Conservation (phyloP, 2,888 invertebrate genomes). For the Hypercompe scribonia region DNA sequence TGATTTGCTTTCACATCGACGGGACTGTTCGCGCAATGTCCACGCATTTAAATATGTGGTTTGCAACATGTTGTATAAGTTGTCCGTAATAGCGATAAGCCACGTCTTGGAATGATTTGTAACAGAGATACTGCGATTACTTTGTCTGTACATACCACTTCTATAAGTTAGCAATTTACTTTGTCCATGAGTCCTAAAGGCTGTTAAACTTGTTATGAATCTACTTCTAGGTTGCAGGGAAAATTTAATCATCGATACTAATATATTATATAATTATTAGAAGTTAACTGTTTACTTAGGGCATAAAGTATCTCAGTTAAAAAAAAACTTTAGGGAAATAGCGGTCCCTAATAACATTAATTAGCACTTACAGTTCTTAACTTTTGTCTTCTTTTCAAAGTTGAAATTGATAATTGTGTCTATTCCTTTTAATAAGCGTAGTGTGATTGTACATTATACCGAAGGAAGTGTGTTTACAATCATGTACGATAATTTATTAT, state of each 20-base stretch:
- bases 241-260: no score
- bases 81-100: conserved; percentile 27
- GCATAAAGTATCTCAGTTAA: no score
- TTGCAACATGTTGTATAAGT: conserved; percentile 38
- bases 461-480: no score
- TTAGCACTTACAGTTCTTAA: no score
- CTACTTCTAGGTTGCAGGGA: not conserved
- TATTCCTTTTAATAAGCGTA: not conserved
- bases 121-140: conserved; percentile 12
- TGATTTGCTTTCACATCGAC: conserved; percentile 69
- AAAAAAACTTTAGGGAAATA: no score
- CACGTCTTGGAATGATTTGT: conserved; percentile 19
- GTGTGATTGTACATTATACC: not conserved
- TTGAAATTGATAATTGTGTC: not conserved
- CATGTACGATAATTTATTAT: not conserved
- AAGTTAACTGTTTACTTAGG: no score
- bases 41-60: conserved; percentile 44
- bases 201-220: not conserved
- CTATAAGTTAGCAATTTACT: not conserved
- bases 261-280: no score
- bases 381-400: not conserved
- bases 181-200: not conserved
- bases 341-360: no score
- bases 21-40: conserved; percentile 58
- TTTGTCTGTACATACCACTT: not conserved